A percentile compares a stretch with the other conserved stretches of the same genome.
These are phyloP conservation scores for Florisuga fusca DNA, from an alignment of 2,797 vertebrate genomes.

Conservation along the genomic window DNA sequence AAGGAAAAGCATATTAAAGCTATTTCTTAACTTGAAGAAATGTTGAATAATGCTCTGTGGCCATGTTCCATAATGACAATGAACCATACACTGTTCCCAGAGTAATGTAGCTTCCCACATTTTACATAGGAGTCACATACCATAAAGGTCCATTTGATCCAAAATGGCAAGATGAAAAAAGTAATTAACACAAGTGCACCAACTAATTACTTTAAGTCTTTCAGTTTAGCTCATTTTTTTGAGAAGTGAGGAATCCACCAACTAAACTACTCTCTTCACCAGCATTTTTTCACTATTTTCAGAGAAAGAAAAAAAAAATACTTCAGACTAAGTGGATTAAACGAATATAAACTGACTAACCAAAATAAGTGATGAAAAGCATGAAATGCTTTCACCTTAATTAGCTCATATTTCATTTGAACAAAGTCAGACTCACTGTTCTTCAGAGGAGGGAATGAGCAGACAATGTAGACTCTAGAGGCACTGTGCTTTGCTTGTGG, in stretches of 20 bases:
- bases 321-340: background rate
- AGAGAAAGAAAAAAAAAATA: background rate
- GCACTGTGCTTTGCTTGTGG: constrained; percentile 59
- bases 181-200: background rate
- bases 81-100: background rate
- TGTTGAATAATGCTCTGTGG: constrained; percentile 23
- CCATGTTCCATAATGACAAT: background rate
- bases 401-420: constrained; percentile 51
- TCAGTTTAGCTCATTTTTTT: background rate
- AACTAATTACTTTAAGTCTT: background rate
- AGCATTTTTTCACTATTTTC: background rate
- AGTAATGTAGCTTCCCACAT: background rate
- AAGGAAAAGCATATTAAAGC: constrained; percentile 57
- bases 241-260: background rate
- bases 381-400: constrained; percentile 42
- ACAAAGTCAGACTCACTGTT: background rate
- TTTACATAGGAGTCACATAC: background rate
- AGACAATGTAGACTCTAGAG: constrained; percentile 19
- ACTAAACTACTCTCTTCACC: background rate
- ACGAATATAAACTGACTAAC: constrained; percentile 7
- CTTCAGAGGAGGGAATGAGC: background rate
- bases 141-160: background rate
- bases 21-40: constrained; percentile 62
- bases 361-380: constrained; percentile 28
- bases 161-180: background rate